Conservation (phyloP, 2,797 vertebrate species). For the Helicolenus hilgendorfi region DNA sequence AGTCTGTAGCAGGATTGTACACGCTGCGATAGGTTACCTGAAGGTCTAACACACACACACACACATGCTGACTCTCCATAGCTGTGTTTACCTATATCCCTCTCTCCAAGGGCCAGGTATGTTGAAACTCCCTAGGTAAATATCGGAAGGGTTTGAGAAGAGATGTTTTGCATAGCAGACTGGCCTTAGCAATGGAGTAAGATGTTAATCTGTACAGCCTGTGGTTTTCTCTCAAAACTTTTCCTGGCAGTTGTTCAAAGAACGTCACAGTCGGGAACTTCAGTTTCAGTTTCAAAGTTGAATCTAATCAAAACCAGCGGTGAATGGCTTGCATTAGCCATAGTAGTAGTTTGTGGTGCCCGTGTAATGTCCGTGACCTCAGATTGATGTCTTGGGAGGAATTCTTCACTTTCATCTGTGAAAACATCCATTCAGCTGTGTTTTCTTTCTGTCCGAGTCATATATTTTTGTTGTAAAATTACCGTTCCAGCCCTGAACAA, state of each 20-base stretch:
- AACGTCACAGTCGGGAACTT: conserved; percentile 33
- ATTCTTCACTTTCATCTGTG: conserved; percentile 70
- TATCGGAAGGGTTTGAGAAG: conserved; percentile 46
- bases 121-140: conserved; percentile 79
- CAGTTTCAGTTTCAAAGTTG: conserved; percentile 53
- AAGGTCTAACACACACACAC: conserved; percentile 25
- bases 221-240: conserved; percentile 28
- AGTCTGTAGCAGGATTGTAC: conserved; percentile 22
- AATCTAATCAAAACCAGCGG: conserved; percentile 59
- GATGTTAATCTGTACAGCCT: conserved; percentile 42
- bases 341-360: conserved; percentile 32
- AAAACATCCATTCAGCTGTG: conserved; percentile 56
- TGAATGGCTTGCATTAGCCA: conserved; percentile 36
- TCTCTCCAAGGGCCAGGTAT: conserved; percentile 56
- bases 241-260: conserved; percentile 47
- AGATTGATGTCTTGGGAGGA: conserved; percentile 55
- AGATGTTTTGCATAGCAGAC: conserved; percentile 55
- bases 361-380: conserved; percentile 35
- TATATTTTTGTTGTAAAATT: conserved; percentile 61
- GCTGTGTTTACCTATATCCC: conserved; percentile 55
- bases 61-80: neutral
- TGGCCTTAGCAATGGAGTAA: conserved; percentile 37
- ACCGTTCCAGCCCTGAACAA: conserved; percentile 24
- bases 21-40: conserved; percentile 35
- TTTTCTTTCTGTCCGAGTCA: conserved; percentile 48